Base-by-base conservation (phyloP, 2,113 vertebrate species). In the Caretta caretta region DNA sequence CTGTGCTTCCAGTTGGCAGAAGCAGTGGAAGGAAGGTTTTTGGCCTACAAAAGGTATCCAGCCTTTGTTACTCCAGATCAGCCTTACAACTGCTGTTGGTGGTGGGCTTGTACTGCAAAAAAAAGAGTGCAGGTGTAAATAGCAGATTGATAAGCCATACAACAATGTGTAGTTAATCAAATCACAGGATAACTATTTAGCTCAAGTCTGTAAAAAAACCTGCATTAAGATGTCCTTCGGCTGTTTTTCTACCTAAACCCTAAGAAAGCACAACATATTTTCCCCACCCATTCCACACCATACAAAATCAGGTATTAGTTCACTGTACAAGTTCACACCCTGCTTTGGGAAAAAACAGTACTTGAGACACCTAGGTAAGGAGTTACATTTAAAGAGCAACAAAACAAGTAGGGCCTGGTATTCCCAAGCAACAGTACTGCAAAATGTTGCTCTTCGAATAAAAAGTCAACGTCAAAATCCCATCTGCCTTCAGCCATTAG, bases 31-130 rank as follows among this genome's bases (percentile, higher is more conserved):
- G 97, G 97, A 98, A 97, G 97, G 97, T 96, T 96, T 98, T 98
- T 98, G 98, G 97, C 97, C 97, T 97, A 97, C 97, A 98, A 97
- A 98, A 98, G 98, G 98, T 96, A 98, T 98, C 98, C 98, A 96
- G 98, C 98, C 98, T 99, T 99, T 98, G 98, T 98, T 98, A 98
- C 98, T 98, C 98, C 98, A 98, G 98, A 97, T 98, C 98, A 98
- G 98, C 97, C 98, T 98, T 99, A 99, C 99, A 99, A 98, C 99
- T 99, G 99, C 98, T 99, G 99, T 98, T 99, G 99, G 98, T 99
- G 99, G 98, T 99, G 99, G 98, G 99, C 98, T 99, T 99, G 99
- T 98, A 99, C 99, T 99, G 98, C 89, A 97, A 97, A 89, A 93
- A n/a, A 22, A 97, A 97, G 96, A 98, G 97, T 96, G 98, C 96